These are phyloP conservation scores for Callipepla californica DNA, from an alignment of 2,113 vertebrate species.

Conservation along the genomic window DNA sequence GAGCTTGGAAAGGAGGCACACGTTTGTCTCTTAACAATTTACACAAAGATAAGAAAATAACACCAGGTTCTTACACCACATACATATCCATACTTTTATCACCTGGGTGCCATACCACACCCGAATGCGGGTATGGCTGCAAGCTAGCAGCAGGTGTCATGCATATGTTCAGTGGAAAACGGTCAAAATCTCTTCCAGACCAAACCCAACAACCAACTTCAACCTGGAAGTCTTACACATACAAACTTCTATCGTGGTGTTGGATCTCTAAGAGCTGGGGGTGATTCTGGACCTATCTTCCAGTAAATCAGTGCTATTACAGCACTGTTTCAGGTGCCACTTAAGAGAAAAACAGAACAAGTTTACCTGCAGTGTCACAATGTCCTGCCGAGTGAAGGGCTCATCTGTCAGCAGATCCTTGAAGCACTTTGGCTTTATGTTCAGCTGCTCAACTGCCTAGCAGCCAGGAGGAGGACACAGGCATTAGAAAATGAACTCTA, in stretches of 20 bases:
- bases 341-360: fast-evolving
- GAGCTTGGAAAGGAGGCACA: neutral
- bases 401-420: slow-evolving; percentile 94
- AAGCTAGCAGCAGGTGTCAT: neutral
- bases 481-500: neutral
- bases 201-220: neutral
- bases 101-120: neutral
- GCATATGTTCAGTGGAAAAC: neutral
- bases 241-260: neutral
- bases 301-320: neutral
- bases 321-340: neutral
- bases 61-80: neutral
- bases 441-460: slow-evolving; percentile 93
- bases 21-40: neutral
- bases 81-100: neutral
- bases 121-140: neutral
- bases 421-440: slow-evolving; percentile 94
- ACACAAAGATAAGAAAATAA: slow-evolving; percentile 14
- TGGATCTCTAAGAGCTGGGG: neutral
- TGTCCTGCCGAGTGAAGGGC: slow-evolving; percentile 90
- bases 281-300: neutral
- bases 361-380: slow-evolving; percentile 91
- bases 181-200: neutral
- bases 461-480: neutral
- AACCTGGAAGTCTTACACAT: neutral